A percentile compares a stretch with the other conserved stretches of the same genome.
Evolutionary conservation across 2,113 vertebrate genomes (phyloP).

Genomic region (Cyprinus carpio): DNA sequence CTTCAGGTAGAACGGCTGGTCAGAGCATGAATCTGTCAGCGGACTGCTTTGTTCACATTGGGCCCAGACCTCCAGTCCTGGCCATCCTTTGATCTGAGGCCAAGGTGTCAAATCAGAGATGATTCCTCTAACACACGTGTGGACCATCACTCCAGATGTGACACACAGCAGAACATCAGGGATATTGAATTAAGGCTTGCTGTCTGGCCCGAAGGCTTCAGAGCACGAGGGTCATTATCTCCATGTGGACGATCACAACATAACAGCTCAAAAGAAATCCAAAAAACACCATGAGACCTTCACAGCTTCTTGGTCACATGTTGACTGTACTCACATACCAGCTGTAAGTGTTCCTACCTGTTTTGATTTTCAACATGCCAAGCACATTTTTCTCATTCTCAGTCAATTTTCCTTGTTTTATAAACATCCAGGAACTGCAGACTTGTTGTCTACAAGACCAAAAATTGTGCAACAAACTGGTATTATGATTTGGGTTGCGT

Average conservation of each 20-base stretch:
- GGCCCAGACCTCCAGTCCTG: slow-evolving; percentile 51
- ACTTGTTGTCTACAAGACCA: slow-evolving; percentile 12
- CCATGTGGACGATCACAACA: slow-evolving; percentile 3
- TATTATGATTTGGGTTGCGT: slow-evolving; percentile 51
- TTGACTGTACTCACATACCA: not conserved
- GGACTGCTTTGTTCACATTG: slow-evolving; percentile 51
- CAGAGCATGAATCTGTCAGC: slow-evolving; percentile 62
- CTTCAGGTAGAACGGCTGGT: slow-evolving; percentile 62
- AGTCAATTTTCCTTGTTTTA: slow-evolving; percentile 29
- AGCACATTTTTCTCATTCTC: slow-evolving; percentile 23
- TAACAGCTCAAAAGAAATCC: not conserved
- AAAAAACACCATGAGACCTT: slow-evolving; percentile 7
- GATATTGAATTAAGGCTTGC: slow-evolving; percentile 73
- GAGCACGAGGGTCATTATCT: not conserved
- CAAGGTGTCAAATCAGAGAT: slow-evolving; percentile 62
- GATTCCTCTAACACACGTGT: slow-evolving; percentile 58
- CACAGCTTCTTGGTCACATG: not conserved
- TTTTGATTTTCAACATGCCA: slow-evolving; percentile 29
- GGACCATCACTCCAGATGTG: slow-evolving; percentile 55
- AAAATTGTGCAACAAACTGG: not conserved
- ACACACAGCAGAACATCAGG: slow-evolving; percentile 55
- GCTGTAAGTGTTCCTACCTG: slow-evolving; percentile 18
- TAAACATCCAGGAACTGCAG: slow-evolving; percentile 30
- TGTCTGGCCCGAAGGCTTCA: slow-evolving; percentile 40
- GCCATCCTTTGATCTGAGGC: slow-evolving; percentile 68